Conservation (phyloP, 1,140 invertebrate species). For the Lasaia peninsularis region DNA sequence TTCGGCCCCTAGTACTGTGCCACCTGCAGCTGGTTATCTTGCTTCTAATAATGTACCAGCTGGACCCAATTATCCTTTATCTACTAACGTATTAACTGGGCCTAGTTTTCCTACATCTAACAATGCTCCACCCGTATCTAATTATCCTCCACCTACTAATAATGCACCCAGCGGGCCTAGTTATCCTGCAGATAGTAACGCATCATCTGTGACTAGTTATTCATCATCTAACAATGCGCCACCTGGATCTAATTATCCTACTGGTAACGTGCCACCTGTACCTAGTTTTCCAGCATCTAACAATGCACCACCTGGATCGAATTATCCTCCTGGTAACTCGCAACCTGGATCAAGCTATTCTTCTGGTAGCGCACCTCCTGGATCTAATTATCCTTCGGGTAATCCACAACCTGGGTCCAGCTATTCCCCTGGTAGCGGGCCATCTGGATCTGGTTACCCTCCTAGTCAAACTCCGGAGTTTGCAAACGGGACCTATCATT, state of each 20-base stretch:
- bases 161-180: background rate
- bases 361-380: constrained; percentile 27
- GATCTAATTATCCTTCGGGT: background rate
- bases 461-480: constrained; percentile 31
- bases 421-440: constrained; percentile 33
- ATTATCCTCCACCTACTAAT: constrained; percentile 13
- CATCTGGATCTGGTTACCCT: constrained; percentile 12
- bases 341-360: background rate
- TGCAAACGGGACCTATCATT: constrained; percentile 31
- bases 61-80: background rate
- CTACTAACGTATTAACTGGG: constrained; percentile 34
- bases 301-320: background rate
- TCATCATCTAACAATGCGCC: background rate
- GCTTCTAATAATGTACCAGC: background rate
- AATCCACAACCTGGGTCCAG: constrained; percentile 38
- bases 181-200: background rate
- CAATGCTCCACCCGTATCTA: background rate
- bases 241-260: background rate
- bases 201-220: background rate
- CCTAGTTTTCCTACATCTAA: constrained; percentile 37
- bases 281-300: background rate
- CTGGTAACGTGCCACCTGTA: background rate
- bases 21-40: constrained; percentile 8
- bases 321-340: background rate
- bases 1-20: background rate